Evolutionary conservation across 2,888 invertebrate genomes (phyloP), one percentile per base, ranked within the genome.

Genomic region (Leptinotarsa tumamoca): DNA sequence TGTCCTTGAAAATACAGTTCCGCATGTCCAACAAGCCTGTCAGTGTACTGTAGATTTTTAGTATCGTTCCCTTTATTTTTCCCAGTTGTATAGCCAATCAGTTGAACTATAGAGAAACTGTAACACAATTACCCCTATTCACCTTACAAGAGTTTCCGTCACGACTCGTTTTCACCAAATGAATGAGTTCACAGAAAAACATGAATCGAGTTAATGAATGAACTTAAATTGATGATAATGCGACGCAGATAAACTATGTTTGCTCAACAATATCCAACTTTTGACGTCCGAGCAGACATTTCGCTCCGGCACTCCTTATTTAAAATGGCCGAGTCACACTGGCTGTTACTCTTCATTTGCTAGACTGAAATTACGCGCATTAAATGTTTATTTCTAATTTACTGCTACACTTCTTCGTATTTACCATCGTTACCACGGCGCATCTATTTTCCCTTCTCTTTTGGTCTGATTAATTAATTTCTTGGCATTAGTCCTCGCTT

Each of bases 361-460:
- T 77, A 72, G 74, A 77, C 75, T 76, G 81, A 83, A 85, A 84
- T 83, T 83, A 83, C 83, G 82, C 81, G 79, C 84, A 84, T 84
- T 85, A 84, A 84, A 85, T 84, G 82, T 85, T 85, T 84, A 84
- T 84, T 84, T 83, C 84, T 84, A 84, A 85, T 85, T 85, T 84
- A 82, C 82, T 82, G 83, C 81, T 81, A 82, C 83, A 82, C 81
- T 83, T 82, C 82, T 82, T 82, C 82, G 78, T 81, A 80, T 81
- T 82, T 77, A 79, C 77, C 79, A 78, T 76, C 79, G 74, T 76
- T 81, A 81, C 80, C 80, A 79, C 78, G 78, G 78, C 76, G 81
- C 81, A 81, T 83, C 81, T 81, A 82, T 83, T 83, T 83, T 76
- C 80, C 81, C 72, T 81, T 82, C 83, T 82, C 43, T 7, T 75